phyloP scores from a whole-genome alignment of 2,888 invertebrate genomes.

The Synanthedon andrenaeformis region DNA sequence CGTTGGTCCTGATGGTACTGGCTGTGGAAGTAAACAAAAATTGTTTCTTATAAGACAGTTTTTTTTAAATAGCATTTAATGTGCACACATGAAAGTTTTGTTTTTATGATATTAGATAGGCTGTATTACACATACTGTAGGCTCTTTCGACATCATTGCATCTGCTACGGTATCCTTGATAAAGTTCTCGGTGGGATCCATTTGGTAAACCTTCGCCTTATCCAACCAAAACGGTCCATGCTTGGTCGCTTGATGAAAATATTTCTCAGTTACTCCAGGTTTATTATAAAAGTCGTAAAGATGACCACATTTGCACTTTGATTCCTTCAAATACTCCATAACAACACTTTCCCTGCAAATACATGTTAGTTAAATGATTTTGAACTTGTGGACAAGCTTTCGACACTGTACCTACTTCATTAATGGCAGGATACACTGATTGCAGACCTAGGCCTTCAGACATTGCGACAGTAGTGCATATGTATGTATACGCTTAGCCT shows the following conservation, averaged over 20 bases:
- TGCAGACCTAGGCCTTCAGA: too few species aligned
- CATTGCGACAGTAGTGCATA: too few species aligned
- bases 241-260: conserved; percentile 37
- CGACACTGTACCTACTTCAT: too few species aligned
- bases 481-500: too few species aligned
- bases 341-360: conserved; percentile 32
- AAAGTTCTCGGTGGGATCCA: conserved; percentile 48
- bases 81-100: too few species aligned
- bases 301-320: conserved; percentile 52
- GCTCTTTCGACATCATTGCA: conserved; percentile 30
- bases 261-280: conserved; percentile 33
- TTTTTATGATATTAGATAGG: too few species aligned
- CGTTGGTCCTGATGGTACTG: conserved; percentile 26
- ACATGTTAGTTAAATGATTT: neutral
- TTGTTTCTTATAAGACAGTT: neutral
- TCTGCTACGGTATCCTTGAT: conserved; percentile 36
- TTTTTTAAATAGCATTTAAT: too few species aligned
- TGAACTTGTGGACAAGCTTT: too few species aligned
- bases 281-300: conserved; percentile 38
- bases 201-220: conserved; percentile 43
- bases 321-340: conserved; percentile 31
- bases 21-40: conserved; percentile 16
- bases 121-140: conserved; percentile 21
- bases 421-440: too few species aligned
- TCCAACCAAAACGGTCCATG: conserved; percentile 37